Conservation (phyloP, 2,113 vertebrate genomes). For the Porphyrio hochstetteri region DNA sequence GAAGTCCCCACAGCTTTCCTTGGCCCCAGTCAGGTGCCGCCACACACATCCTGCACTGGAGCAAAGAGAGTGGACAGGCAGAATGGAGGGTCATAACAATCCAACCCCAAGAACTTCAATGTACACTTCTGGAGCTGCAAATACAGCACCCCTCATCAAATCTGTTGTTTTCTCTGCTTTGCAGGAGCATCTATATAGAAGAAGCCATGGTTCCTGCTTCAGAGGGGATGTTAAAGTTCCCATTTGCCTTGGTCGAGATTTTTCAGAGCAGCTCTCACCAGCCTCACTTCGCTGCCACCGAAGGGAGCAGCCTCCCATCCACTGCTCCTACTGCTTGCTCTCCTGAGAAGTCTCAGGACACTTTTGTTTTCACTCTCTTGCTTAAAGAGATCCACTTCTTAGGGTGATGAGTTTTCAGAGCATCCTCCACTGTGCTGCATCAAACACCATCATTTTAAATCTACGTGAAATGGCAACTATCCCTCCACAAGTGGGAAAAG, state of each 20-base stretch:
- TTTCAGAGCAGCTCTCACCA: not conserved
- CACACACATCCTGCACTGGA: not conserved
- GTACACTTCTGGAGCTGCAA: not conserved
- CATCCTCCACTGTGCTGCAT: not conserved
- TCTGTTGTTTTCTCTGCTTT: not conserved
- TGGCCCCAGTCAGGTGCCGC: rapidly evolving
- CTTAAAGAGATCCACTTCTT: not conserved
- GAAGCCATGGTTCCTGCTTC: not conserved
- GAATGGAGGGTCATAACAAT: not conserved
- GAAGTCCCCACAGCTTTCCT: not conserved
- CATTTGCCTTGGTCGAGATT: not conserved
- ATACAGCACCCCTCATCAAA: not conserved
- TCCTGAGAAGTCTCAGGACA: not conserved
- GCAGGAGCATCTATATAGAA: not conserved
- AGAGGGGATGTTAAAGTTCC: not conserved
- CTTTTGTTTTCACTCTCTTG: not conserved
- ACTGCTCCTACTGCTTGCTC: not conserved
- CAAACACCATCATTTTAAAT: not conserved
- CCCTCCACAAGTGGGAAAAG: not conserved
- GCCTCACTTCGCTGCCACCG: rapidly evolving
- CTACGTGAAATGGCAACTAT: not conserved
- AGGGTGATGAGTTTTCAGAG: not conserved
- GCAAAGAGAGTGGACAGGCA: not conserved
- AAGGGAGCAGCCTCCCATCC: not conserved
- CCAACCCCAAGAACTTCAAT: too few relatives aligned